Conservation (phyloP, 2,888 invertebrate species). For the Lithophane semibrunnea region DNA sequence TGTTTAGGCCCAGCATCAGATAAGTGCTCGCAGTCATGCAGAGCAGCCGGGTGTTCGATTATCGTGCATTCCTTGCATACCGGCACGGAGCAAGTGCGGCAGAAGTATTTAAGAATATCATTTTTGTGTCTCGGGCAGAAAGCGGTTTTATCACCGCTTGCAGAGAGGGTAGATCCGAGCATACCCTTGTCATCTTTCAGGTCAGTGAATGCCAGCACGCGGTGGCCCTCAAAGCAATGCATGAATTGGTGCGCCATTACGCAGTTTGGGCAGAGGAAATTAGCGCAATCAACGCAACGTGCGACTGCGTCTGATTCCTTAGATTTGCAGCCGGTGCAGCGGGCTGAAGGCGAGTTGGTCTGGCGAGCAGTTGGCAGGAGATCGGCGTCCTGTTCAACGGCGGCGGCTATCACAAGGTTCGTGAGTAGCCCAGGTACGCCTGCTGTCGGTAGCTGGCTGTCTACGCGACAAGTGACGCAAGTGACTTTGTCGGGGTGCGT, state of each 20-base stretch:
- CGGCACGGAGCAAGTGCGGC: conserved; percentile 97
- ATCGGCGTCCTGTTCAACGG: conserved; percentile 90
- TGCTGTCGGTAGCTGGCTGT: conserved; percentile 87
- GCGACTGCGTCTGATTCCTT: conserved; percentile 98
- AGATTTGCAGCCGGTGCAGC: conserved; percentile 99
- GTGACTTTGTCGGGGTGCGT: conserved; percentile 93
- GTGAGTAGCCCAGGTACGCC: conserved; percentile 92
- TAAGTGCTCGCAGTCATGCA: conserved; percentile 97
- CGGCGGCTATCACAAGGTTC: conserved; percentile 91
- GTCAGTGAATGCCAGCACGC: conserved; percentile 94
- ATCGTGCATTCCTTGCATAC: conserved; percentile 99
- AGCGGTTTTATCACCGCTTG: conserved; percentile 92
- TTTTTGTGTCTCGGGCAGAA: conserved; percentile 97
- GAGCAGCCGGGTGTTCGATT: conserved; percentile 94
- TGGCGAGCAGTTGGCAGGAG: conserved; percentile 86
- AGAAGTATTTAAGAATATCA: conserved; percentile 97
- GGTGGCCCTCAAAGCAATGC: conserved; percentile 99
- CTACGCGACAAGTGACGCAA: conserved; percentile 93
- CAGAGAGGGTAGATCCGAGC: conserved; percentile 88
- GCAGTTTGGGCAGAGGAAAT: conserved; percentile 98
- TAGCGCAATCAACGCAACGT: conserved; percentile 98
- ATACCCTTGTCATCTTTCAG: conserved; percentile 91
- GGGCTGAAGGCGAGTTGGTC: conserved; percentile 89
- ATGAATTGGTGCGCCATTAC: conserved; percentile 99
- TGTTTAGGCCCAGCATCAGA: conserved; percentile 95